Evolutionary conservation across 2,888 invertebrate species (phyloP), one percentile per base, ranked within the genome.

Genomic region (Lobophora halterata): DNA sequence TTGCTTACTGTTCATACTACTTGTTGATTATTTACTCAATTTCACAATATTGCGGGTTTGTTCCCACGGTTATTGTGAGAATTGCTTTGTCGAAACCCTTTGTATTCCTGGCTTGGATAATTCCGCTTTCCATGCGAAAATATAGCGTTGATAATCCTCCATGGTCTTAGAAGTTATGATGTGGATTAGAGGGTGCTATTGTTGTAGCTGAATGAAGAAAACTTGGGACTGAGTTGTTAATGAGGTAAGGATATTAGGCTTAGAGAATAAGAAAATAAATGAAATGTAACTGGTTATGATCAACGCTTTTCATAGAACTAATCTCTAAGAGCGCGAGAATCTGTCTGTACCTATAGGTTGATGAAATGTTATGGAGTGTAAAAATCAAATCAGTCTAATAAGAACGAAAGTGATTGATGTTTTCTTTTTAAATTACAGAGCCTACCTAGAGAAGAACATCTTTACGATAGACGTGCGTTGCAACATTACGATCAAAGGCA

Each of bases 401-500:
- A n/a, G n/a, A n/a, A n/a, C n/a, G n/a, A n/a, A n/a, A n/a, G n/a
- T n/a, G n/a, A n/a, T n/a, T n/a, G n/a, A n/a, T 5, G 7, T 39
- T 18, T 13, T 16, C 8, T 7, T 28, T 18, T 28, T 6, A 18
- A 19, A 29, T 82, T 82, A 46, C 80, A 87, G 86, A 46, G 86
- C 86, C 8, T 74, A 62, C 47, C 46, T 86, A 13, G 86, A 86
- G 45, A 76, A 72, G 47, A 86, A 87, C 54, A 44, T 81, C 13
- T 86, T 87, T 49, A 53, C 55, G 28, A 59, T 87, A 50, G 82
- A 86, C 42, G 78, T 81, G 10, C 66, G 67, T 19, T 86, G 86
- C 54, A 86, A 87, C 50, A 81, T 87, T 31, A 87, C 87, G 1
- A 87, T 87, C 45, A 86, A 79, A 58, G 87, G 87, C 8, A 86